Conservation (phyloP, 1,140 invertebrate species). For the Drosophila virilis region DNA sequence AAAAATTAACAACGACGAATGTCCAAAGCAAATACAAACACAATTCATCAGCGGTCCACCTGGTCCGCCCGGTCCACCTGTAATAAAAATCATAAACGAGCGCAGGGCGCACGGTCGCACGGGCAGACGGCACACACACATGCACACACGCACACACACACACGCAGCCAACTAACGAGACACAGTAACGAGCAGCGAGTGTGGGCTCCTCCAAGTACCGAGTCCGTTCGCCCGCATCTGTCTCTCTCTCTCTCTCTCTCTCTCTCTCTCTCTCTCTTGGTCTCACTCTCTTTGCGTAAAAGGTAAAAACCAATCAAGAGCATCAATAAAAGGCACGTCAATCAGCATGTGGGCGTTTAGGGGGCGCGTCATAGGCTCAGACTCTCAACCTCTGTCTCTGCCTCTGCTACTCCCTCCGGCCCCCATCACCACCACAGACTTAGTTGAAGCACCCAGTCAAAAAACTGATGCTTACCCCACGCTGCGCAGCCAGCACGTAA, state of each 20-base stretch:
- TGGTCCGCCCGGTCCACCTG: constrained; percentile 52
- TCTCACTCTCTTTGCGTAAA: constrained; percentile 38
- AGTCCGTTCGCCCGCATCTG: constrained; percentile 41
- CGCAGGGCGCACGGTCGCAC: neutral
- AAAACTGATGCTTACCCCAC: constrained; percentile 11
- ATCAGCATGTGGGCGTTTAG: constrained; percentile 63
- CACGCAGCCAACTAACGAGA: neutral
- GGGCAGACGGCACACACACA: constrained; percentile 10
- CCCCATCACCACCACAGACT: neutral
- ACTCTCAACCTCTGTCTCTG: neutral
- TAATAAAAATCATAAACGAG: constrained; percentile 82
- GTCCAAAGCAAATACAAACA: constrained; percentile 63
- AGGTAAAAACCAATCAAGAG: constrained; percentile 84
- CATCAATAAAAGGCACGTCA: constrained; percentile 83
- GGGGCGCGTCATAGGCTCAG: constrained; percentile 50
- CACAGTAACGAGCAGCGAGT: no score
- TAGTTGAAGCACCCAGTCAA: constrained; percentile 1
- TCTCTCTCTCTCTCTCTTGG: neutral
- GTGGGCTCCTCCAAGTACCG: neutral
- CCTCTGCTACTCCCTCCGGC: neutral
- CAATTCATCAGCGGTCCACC: constrained; percentile 67
- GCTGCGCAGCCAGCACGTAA: constrained; percentile 31
- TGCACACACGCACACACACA: constrained; percentile 3
- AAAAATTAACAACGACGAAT: constrained; percentile 71
- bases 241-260: neutral